Evolutionary conservation across 2,888 invertebrate genomes (phyloP).

Genomic region (Rosalia funebris): DNA sequence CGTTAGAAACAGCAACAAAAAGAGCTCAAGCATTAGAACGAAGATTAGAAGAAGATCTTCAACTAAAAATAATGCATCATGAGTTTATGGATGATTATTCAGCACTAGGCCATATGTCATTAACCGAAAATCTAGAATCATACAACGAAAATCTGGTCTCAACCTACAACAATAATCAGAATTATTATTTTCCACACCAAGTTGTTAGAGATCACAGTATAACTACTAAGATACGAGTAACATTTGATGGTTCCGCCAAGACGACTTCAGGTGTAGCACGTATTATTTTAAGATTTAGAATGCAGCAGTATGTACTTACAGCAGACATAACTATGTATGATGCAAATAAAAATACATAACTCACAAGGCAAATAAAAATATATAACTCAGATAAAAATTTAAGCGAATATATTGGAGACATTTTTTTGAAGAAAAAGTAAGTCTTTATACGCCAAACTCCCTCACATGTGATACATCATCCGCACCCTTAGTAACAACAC

Average conservation of each 20-base stretch:
- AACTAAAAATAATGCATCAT: constrained; percentile 23
- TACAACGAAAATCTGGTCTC: too few species aligned
- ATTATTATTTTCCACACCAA: constrained; percentile 21
- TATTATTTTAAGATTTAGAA: constrained; percentile 33
- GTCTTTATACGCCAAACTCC: constrained; percentile 17
- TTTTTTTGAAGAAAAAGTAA: constrained; percentile 16
- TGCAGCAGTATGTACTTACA: constrained; percentile 26
- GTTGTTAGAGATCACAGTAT: constrained; percentile 14
- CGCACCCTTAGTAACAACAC: constrained; percentile 17
- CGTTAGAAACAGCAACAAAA: constrained; percentile 15
- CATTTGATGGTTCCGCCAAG: constrained; percentile 12
- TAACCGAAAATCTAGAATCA: neutral
- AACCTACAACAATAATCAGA: neutral
- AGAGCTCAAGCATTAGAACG: constrained; percentile 25
- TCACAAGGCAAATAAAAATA: constrained; percentile 29
- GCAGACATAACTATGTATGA: constrained; percentile 35
- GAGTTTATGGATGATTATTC: constrained; percentile 29
- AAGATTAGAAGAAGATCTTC: constrained; percentile 6
- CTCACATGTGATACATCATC: constrained; percentile 13
- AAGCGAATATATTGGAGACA: constrained; percentile 21
- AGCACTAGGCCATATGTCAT: constrained; percentile 22
- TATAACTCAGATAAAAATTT: constrained; percentile 8
- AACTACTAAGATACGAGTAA: constrained; percentile 13
- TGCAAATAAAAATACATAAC: too few species aligned
- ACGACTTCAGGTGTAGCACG: constrained; percentile 9